These are phyloP conservation scores for Catocala sponsa DNA, from an alignment of 2,888 invertebrate genomes.

Conservation along the genomic window DNA sequence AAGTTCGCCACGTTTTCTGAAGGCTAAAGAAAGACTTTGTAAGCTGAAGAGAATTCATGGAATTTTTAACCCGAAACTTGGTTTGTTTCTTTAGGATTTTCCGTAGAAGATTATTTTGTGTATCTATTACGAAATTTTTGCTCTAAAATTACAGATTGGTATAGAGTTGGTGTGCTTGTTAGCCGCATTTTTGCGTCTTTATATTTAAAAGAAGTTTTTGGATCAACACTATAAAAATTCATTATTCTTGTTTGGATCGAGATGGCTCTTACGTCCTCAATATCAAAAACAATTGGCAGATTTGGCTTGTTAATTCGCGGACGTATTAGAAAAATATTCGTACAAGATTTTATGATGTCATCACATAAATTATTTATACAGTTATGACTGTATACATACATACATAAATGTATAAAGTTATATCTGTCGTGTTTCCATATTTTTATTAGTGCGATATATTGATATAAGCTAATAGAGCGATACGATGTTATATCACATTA, in stretches of 20 bases:
- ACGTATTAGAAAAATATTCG: too few relatives aligned
- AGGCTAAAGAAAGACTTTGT: slow-evolving; percentile 11
- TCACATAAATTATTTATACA: too few relatives aligned
- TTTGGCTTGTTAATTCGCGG: too few relatives aligned
- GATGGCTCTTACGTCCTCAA: too few relatives aligned
- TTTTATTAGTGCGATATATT: background rate
- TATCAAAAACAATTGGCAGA: too few relatives aligned
- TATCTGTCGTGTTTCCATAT: background rate
- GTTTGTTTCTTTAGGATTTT: slow-evolving; percentile 21
- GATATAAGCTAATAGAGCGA: slow-evolving; percentile 9
- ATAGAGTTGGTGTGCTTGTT: background rate
- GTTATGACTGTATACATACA: too few relatives aligned
- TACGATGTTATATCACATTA: background rate
- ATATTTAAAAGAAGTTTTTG: background rate
- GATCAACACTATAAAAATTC: background rate
- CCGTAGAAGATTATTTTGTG: slow-evolving; percentile 1
- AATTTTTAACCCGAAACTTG: slow-evolving; percentile 13
- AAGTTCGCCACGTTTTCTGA: slow-evolving; percentile 17
- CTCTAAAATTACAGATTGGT: background rate
- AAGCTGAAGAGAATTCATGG: slow-evolving; percentile 5
- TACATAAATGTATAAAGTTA: background rate
- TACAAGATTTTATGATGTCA: too few relatives aligned
- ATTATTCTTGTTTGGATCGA: background rate
- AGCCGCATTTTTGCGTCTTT: background rate
- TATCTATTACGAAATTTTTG: background rate